phyloP scores from a whole-genome alignment of 2,888 invertebrate genomes.

The Orchesellides sinensis region DNA sequence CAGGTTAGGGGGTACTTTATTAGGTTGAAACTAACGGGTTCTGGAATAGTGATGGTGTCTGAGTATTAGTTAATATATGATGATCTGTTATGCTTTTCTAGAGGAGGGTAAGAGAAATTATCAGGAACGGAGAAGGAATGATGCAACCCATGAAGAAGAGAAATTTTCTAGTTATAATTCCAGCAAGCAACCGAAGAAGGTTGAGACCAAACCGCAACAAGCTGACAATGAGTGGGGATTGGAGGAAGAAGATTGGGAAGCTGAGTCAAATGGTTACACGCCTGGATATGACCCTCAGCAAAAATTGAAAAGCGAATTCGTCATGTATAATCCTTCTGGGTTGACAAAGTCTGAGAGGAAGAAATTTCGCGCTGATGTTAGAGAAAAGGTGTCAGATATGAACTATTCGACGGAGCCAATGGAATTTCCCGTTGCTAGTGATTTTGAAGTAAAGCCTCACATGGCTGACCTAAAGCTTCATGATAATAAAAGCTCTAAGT shows the following conservation, averaged over 20 bases:
- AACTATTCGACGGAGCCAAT: neutral
- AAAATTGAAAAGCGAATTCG: conserved; percentile 54
- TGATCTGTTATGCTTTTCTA: neutral
- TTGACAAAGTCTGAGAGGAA: conserved; percentile 70
- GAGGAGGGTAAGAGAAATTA: conserved; percentile 27
- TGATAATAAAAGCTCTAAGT: conserved; percentile 6
- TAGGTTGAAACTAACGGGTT: too few species aligned
- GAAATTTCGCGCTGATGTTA: conserved; percentile 34
- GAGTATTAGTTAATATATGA: neutral
- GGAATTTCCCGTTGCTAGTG: conserved; percentile 15
- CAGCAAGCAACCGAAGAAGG: neutral
- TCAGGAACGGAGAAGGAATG: conserved; percentile 5
- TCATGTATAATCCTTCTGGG: conserved; percentile 62
- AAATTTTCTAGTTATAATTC: neutral
- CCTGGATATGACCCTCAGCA: conserved; percentile 67
- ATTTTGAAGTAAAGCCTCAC: conserved; percentile 32
- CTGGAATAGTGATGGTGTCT: too few species aligned
- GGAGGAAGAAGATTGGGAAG: conserved; percentile 71
- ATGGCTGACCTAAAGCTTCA: conserved; percentile 1
- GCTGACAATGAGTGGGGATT: conserved; percentile 28
- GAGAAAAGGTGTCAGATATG: conserved; percentile 12
- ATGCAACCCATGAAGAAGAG: neutral
- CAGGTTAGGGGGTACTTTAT: conserved; percentile 30
- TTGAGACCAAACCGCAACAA: conserved; percentile 15
- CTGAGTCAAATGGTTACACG: conserved; percentile 45